A percentile compares a stretch with the other conserved stretches of the same genome.
Conservation (phyloP, 64 coral and sea anemone species). For the Anthopleura sola region DNA sequence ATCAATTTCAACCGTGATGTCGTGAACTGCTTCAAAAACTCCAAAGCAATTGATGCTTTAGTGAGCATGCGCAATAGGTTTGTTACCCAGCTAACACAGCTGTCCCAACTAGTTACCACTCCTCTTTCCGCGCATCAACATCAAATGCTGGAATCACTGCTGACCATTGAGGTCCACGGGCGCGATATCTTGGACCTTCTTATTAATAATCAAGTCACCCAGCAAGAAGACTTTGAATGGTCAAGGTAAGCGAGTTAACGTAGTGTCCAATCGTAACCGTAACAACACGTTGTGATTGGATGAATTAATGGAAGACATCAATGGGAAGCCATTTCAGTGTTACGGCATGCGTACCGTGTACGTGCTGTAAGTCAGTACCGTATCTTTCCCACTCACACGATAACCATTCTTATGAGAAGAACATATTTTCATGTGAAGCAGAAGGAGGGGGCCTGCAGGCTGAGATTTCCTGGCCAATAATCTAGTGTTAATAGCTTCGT, state of each 20-base stretch:
- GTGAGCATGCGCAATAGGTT: constrained; percentile 55
- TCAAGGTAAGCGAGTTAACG: constrained; percentile 42
- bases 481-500: not conserved
- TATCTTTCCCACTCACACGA: too few relatives aligned
- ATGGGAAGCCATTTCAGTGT: too few relatives aligned
- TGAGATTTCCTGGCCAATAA: not conserved
- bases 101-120: constrained; percentile 80
- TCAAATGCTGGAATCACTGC: constrained; percentile 74
- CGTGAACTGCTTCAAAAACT: constrained; percentile 55
- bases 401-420: too few relatives aligned
- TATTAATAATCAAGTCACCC: constrained; percentile 66
- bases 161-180: constrained; percentile 86
- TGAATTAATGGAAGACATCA: not conserved
- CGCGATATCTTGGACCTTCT: constrained; percentile 81
- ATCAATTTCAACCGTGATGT: constrained; percentile 83
- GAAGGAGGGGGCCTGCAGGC: too few relatives aligned
- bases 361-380: too few relatives aligned
- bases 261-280: too few relatives aligned
- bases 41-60: constrained; percentile 53
- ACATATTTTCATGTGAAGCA: too few relatives aligned
- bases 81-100: constrained; percentile 44
- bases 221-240: constrained; percentile 92
- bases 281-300: too few relatives aligned
- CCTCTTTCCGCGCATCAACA: constrained; percentile 45
- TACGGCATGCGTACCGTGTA: too few relatives aligned